These are phyloP conservation scores for Callinectes sapidus DNA, from an alignment of 2,888 invertebrate genomes.

Conservation along the genomic window DNA sequence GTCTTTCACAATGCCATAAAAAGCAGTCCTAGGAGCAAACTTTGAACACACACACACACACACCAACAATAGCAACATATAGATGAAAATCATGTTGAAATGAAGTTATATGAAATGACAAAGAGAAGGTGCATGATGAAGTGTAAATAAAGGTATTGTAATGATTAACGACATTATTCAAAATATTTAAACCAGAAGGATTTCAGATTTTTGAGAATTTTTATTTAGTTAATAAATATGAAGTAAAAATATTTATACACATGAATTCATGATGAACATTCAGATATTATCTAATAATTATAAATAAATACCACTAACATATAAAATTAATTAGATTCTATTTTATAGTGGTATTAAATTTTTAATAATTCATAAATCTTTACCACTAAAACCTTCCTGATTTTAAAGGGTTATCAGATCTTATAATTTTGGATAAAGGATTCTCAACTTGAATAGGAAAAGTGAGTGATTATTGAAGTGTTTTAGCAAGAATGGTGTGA, in stretches of 20 bases:
- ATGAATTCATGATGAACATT: background rate
- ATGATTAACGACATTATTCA: background rate
- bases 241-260: background rate
- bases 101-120: background rate
- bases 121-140: background rate
- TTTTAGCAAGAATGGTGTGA: background rate
- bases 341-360: too few relatives aligned
- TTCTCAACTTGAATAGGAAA: background rate
- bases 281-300: too few relatives aligned
- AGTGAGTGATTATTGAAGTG: background rate
- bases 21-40: background rate
- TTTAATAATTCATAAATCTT: too few relatives aligned
- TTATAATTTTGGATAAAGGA: too few relatives aligned
- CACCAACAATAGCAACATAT: background rate
- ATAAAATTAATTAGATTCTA: too few relatives aligned
- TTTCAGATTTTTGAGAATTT: too few relatives aligned
- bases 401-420: too few relatives aligned
- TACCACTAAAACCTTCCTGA: too few relatives aligned
- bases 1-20: background rate
- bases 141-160: background rate
- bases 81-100: background rate
- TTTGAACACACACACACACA: background rate
- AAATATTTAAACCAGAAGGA: too few relatives aligned
- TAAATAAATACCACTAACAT: too few relatives aligned
- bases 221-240: too few relatives aligned